These are phyloP conservation scores for Casuarius casuarius DNA, from an alignment of 2,113 vertebrate genomes.

Conservation along the genomic window DNA sequence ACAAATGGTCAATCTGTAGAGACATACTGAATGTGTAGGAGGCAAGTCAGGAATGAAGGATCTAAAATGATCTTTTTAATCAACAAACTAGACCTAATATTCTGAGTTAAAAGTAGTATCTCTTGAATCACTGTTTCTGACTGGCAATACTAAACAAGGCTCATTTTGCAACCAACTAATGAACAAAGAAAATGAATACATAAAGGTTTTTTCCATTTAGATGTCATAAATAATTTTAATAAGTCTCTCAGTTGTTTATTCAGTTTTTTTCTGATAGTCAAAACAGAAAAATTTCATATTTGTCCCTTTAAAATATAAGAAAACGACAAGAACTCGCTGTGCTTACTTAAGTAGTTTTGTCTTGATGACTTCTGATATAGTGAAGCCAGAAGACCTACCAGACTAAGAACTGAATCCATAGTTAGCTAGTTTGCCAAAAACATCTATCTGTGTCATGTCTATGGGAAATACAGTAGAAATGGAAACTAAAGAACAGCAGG, in stretches of 20 bases:
- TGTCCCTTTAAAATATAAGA: not conserved
- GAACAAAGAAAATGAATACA: not conserved
- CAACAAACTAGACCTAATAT: not conserved
- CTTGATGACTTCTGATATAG: not conserved
- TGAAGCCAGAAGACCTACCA: not conserved
- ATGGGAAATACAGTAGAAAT: not conserved
- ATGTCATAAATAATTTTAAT: not conserved
- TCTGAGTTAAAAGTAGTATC: not conserved
- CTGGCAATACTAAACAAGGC: not conserved
- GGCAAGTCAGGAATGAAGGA: not conserved
- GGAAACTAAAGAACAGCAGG: not conserved
- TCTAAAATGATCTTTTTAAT: not conserved
- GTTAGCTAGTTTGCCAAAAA: not conserved
- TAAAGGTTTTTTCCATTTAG: not conserved
- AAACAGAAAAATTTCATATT: not conserved
- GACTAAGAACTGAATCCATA: not conserved
- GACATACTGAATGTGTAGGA: not conserved
- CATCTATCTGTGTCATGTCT: not conserved
- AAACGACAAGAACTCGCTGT: not conserved
- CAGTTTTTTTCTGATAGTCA: not conserved
- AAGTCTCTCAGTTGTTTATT: not conserved
- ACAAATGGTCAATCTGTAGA: not conserved
- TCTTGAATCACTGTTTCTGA: not conserved
- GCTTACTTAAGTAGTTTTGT: not conserved
- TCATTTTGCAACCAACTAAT: not conserved